Conservation (phyloP, 2,113 vertebrate genomes). For the Oxyura jamaicensis region DNA sequence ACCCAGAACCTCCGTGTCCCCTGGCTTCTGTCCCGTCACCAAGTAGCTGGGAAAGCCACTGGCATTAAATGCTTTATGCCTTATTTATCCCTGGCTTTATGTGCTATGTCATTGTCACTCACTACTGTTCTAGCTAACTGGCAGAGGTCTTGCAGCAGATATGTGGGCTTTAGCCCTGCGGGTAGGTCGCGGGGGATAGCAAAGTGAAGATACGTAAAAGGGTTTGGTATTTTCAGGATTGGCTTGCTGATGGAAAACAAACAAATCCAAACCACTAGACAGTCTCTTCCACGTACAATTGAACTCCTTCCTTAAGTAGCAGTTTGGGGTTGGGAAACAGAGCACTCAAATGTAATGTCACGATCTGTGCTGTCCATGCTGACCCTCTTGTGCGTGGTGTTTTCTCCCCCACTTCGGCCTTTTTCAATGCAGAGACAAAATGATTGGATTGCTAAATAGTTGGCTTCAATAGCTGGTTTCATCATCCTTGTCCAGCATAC, state of each 20-base stretch:
- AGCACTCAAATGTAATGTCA: background rate
- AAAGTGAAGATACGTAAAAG: background rate
- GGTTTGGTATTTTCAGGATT: background rate
- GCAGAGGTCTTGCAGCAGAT: background rate
- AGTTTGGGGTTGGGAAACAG: background rate
- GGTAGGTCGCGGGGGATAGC: background rate
- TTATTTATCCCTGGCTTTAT: background rate
- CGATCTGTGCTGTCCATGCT: background rate
- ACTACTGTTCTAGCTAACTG: background rate
- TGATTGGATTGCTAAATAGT: background rate
- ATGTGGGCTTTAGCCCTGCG: background rate
- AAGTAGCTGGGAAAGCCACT: background rate
- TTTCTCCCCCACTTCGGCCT: background rate
- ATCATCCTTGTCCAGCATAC: background rate
- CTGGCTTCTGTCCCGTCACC: background rate
- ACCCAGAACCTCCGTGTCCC: background rate
- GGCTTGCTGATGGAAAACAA: background rate
- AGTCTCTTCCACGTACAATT: background rate
- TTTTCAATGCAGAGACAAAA: background rate
- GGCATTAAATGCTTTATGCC: background rate
- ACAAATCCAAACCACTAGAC: background rate
- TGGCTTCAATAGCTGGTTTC: background rate
- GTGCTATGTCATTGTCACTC: background rate
- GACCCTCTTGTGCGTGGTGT: background rate
- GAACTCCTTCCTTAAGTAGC: background rate